Evolutionary conservation across 2,113 vertebrate species (phyloP), one percentile per base, ranked within the genome.

Genomic region (Hyla sarda): DNA sequence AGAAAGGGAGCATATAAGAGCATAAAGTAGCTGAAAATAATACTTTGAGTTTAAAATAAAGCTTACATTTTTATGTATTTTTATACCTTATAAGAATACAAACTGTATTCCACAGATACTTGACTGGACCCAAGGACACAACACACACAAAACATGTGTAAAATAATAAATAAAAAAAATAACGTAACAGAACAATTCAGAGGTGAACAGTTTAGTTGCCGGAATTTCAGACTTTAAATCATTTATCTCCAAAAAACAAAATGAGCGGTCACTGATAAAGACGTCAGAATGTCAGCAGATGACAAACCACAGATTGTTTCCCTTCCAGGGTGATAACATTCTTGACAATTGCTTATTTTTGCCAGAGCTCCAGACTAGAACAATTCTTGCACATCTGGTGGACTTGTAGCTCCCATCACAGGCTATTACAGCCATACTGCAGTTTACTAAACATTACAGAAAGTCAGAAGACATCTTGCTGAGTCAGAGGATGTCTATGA

Each of bases 251-350:
- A 41, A 41, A n/a, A 80, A 58, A 58, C 56, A 60, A 58, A 75
- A 75, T 30, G 48, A 12, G n/a, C 1, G n/a, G 25, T 30, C 74
- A 28, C n/a, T 60, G 78, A 81, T 81, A 81, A 81, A 56, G 56
- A 28, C 65, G 78, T 62, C 56, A 81, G 41, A 41, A 41, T 47
- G 56, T 65, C 56, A 65, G 56, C 34, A 5, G 21, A 21, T 65
- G 78, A 81, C 78, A 81, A 28, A 65, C 7, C n/a, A 1, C 78
- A 81, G 78, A 65, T 80, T 81, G 56, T 48, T 81, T 65, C n/a
- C 16, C 58, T 65, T 65, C n/a, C 32, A 81, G 5, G 7, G 14
- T 28, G 78, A 81, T 65, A 81, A 77, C 8, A 45, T 17, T 45
- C 34, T 62, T 47, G 78, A 47, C 78, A 81, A 60, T 62, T 47